Base-by-base conservation (phyloP, 2,113 vertebrate genomes). In the Etheostoma cragini region DNA sequence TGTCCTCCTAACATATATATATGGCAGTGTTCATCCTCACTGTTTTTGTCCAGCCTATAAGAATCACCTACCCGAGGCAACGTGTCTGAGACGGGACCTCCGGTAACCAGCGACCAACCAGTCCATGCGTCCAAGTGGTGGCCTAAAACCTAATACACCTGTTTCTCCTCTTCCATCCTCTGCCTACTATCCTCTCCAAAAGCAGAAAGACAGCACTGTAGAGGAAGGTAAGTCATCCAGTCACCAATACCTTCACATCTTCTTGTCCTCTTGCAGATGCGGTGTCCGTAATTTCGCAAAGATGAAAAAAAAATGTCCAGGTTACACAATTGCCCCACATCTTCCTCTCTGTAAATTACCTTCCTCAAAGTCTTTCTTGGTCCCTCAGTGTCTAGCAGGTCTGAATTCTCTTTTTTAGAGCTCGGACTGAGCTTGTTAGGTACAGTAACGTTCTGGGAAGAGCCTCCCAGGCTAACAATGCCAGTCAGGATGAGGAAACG, bases 41-140 rank as follows among this genome's bases (percentile, higher is more conserved):
- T 52, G 57, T 38, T 33, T 33, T 3, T 22, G 65, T 75, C 72
- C 78, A 17, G 74, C 16, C 50, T 56, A 42, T 64, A 54, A 79
- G 46, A 47, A 83, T 88, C 85, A 94, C 91, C 90, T 93, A 91
- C 89, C 93, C 19, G 83, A 87, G 80, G 67, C 49, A 8, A 74
- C 3, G 35, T 7, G 46, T 66, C 64, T 83, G 30, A 85, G 76
- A 64, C 26, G 64, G 57, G 80, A 88, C 81, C 62, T 87, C 74
- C 74, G 21, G 80, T 86, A 83, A 22, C 42, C 4, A 70, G 68
- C 50, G 10, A 14, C 60, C 62, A 88, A 75, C 45, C 60, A 86
- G 70, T 94, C 89, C 93, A 94, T 92, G 81, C 38, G 30, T 30
- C 30, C 30, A 81, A 90, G 80, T n/a, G 2, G 50, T 12, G 58